Evolutionary conservation across 1,140 invertebrate species (phyloP).

Genomic region (Zaprionus vittiger): DNA sequence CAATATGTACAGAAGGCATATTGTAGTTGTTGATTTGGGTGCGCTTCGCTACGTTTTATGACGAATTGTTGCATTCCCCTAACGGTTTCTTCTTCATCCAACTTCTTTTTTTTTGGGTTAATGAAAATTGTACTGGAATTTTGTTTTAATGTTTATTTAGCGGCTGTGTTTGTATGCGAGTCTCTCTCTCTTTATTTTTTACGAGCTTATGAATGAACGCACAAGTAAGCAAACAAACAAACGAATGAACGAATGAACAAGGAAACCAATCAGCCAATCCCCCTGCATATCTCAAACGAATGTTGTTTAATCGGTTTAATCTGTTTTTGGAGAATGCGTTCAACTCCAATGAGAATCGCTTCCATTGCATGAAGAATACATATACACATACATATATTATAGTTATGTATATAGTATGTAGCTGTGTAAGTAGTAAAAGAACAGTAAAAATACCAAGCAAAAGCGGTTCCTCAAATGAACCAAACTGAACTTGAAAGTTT

Average conservation of each 20-base stretch:
- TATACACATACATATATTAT: neutral
- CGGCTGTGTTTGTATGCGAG: constrained; percentile 57
- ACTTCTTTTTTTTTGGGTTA: constrained; percentile 49
- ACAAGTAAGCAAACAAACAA: constrained; percentile 53
- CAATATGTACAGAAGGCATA: neutral
- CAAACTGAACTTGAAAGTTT: too few relatives aligned
- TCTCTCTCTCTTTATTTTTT: constrained; percentile 31
- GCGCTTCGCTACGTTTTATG: constrained; percentile 61
- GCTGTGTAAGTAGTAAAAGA: constrained; percentile 7
- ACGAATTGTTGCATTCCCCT: constrained; percentile 35
- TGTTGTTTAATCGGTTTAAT: constrained; percentile 14
- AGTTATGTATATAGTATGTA: too few relatives aligned
- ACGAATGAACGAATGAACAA: constrained; percentile 10
- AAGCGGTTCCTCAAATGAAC: too few relatives aligned
- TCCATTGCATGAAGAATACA: neutral
- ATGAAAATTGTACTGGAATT: constrained; percentile 73
- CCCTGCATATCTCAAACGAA: constrained; percentile 18
- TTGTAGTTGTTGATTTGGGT: constrained; percentile 21
- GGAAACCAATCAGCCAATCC: constrained; percentile 20
- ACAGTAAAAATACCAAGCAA: constrained; percentile 10
- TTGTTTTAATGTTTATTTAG: constrained; percentile 41
- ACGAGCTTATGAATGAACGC: constrained; percentile 73
- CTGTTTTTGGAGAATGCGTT: constrained; percentile 23
- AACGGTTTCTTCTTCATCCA: constrained; percentile 36
- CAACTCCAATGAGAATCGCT: constrained; percentile 26